Percentiles rank a stretch among this genome's conserved stretches.
Conservation (phyloP, 2,888 invertebrate genomes). For the Cheilosia vulpina region DNA sequence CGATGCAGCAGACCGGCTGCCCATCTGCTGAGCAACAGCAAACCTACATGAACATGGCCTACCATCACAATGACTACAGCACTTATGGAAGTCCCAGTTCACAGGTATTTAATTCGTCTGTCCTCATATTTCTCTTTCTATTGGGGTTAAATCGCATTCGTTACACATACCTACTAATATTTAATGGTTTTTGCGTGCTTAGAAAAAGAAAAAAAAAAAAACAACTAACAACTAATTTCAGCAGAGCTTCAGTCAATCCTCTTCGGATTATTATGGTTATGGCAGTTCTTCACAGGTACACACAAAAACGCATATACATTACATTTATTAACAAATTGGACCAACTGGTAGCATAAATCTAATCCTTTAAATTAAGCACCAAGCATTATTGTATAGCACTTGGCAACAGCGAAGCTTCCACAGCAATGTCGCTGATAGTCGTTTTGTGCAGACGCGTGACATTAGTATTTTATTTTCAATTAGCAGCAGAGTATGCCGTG, state of each 20-base stretch:
- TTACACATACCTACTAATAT: constrained; percentile 32
- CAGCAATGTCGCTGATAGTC: background rate
- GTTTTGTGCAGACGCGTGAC: too few relatives aligned
- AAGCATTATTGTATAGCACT: background rate
- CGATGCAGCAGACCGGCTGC: constrained; percentile 30
- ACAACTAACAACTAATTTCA: constrained; percentile 63
- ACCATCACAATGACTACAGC: constrained; percentile 75
- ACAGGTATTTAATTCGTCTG: constrained; percentile 80
- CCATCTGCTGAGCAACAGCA: constrained; percentile 53
- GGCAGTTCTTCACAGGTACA: constrained; percentile 89
- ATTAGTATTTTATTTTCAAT: too few relatives aligned
- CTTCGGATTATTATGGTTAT: constrained; percentile 85
- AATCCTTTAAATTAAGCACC: background rate
- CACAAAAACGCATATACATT: constrained; percentile 29
- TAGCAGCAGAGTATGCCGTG: too few relatives aligned
- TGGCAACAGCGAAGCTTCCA: background rate
- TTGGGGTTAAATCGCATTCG: constrained; percentile 12
- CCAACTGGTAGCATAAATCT: constrained; percentile 14
- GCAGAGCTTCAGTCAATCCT: constrained; percentile 76
- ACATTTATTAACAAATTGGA: constrained; percentile 23
- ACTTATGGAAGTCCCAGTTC: constrained; percentile 83
- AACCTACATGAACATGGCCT: constrained; percentile 76
- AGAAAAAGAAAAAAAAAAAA: constrained; percentile 23
- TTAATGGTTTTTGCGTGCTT: constrained; percentile 47
- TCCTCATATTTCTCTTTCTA: constrained; percentile 3